Evolutionary conservation across 2,797 vertebrate genomes (phyloP).

Genomic region (Molossus molossus): DNA sequence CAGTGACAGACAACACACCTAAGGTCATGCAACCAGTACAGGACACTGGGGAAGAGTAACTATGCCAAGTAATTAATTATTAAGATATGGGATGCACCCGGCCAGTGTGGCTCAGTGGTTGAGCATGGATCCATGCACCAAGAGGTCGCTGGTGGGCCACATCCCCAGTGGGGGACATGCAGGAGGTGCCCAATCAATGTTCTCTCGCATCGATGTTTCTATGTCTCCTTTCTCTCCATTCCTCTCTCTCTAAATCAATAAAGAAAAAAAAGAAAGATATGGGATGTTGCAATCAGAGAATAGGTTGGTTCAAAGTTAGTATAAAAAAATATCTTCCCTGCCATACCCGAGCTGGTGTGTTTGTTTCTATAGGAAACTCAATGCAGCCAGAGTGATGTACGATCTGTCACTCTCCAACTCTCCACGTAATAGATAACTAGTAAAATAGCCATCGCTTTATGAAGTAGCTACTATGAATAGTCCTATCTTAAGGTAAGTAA

Average conservation of each 20-base stretch:
- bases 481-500: neutral
- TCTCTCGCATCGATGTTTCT: too few species aligned
- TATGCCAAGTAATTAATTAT: neutral
- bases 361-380: neutral
- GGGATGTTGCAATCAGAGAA: neutral
- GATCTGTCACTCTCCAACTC: neutral
- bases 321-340: neutral
- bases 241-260: too few species aligned
- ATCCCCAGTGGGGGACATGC: too few species aligned
- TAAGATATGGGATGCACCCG: neutral
- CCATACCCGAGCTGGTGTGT: neutral
- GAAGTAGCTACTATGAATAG: neutral
- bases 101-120: too few species aligned
- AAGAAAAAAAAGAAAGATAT: too few species aligned
- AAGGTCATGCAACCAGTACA: neutral
- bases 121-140: too few species aligned
- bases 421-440: conserved; percentile 5
- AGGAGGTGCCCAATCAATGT: too few species aligned
- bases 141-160: too few species aligned
- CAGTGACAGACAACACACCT: neutral
- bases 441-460: neutral
- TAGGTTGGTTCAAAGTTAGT: neutral
- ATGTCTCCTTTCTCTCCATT: too few species aligned
- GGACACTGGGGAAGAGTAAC: neutral
- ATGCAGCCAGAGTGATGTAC: neutral